Evolutionary conservation across 2,797 vertebrate genomes (phyloP).

Genomic region (Eremophila alpestris): DNA sequence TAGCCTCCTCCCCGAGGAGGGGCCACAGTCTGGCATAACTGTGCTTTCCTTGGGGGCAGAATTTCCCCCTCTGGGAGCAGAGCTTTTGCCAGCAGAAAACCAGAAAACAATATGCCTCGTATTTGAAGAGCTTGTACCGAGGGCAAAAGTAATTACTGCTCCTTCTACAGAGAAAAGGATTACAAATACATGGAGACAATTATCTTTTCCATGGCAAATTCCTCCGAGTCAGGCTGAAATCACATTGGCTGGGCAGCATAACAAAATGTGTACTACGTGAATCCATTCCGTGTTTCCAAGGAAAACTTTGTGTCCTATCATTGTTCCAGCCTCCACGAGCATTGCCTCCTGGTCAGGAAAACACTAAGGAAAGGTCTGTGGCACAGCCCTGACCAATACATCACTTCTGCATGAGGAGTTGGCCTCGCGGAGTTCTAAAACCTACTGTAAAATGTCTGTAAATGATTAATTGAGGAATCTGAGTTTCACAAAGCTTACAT

Average conservation of each 20-base stretch:
- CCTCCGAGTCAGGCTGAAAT: background rate
- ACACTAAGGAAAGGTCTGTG: background rate
- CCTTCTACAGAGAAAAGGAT: background rate
- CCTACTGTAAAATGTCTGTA: conserved; percentile 47
- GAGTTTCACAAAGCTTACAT: conserved; percentile 66
- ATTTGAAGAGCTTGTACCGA: background rate
- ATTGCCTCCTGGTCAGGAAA: background rate
- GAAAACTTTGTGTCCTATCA: background rate
- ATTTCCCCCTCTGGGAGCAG: background rate
- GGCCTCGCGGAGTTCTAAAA: conserved; percentile 12
- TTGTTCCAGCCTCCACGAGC: background rate
- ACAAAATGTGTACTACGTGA: background rate
- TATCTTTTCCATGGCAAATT: background rate
- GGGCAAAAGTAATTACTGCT: conserved; percentile 17
- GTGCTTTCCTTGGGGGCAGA: background rate
- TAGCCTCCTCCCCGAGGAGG: background rate
- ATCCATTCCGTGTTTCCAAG: background rate
- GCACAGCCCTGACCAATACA: background rate
- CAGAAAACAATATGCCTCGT: background rate
- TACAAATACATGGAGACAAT: conserved; percentile 13
- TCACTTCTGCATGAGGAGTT: background rate
- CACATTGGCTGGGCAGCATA: background rate
- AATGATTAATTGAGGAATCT: conserved; percentile 68
- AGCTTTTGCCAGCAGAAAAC: conserved; percentile 2
- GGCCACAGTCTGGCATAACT: background rate